A percentile compares a stretch with the other conserved stretches of the same genome.
phyloP scores from a whole-genome alignment of 1,140 invertebrate species.

The Camponotus floridanus region DNA sequence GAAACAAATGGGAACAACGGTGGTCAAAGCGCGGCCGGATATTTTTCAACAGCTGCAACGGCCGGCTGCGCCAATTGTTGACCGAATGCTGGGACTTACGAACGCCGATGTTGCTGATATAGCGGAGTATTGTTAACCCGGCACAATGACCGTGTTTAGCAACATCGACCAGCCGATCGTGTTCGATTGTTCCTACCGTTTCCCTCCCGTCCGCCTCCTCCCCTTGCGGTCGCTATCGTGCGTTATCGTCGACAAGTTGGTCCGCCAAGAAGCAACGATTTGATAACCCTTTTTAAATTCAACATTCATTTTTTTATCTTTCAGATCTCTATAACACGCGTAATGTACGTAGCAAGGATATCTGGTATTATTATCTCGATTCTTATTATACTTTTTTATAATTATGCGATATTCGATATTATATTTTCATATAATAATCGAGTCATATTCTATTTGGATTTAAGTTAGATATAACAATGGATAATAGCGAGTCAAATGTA shows the following conservation, averaged over 20 bases:
- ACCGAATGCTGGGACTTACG: constrained; percentile 69
- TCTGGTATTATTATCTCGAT: background rate
- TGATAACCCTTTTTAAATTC: constrained; percentile 34
- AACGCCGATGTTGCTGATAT: constrained; percentile 76
- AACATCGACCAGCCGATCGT: constrained; percentile 72
- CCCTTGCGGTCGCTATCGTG: constrained; percentile 47
- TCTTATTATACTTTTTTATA: background rate
- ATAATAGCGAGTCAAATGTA: background rate
- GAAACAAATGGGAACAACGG: constrained; percentile 54
- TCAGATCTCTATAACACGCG: background rate
- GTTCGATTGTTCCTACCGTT: constrained; percentile 77
- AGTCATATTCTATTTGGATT: too few species aligned
- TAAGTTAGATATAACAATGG: too few species aligned
- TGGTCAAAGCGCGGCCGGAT: constrained; percentile 70
- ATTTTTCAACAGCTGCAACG: constrained; percentile 77
- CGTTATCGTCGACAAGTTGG: constrained; percentile 70
- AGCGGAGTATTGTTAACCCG: constrained; percentile 79
- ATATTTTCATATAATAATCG: too few species aligned
- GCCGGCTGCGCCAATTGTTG: constrained; percentile 74
- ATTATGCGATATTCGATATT: too few species aligned
- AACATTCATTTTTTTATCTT: background rate
- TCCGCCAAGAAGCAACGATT: constrained; percentile 43
- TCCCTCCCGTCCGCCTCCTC: background rate
- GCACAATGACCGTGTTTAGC: constrained; percentile 81
- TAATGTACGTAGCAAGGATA: background rate